Percentiles rank a stretch among this genome's conserved stretches.
phyloP scores from a whole-genome alignment of 35 echinoderm and acorn worm genomes.

The Heliocidaris erythrogramma region DNA sequence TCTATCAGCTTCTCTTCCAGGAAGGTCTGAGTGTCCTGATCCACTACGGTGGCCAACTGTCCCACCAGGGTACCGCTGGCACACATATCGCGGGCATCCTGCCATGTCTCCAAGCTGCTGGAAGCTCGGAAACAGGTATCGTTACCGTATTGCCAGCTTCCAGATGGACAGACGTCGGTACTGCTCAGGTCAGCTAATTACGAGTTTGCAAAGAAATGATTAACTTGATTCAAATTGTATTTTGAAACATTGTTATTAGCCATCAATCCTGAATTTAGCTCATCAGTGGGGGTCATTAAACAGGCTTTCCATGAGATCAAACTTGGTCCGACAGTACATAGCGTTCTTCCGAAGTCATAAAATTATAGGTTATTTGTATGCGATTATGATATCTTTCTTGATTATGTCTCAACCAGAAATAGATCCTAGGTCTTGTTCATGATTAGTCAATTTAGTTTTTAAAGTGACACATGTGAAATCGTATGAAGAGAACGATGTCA shows the following conservation, averaged over 20 bases:
- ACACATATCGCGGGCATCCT: neutral
- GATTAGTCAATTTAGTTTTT: neutral
- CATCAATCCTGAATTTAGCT: too few relatives aligned
- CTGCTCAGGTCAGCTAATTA: constrained; percentile 20
- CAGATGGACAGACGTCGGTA: constrained; percentile 1
- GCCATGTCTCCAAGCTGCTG: neutral
- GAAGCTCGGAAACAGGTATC: neutral
- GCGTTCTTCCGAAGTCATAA: too few relatives aligned
- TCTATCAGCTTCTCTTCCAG: neutral
- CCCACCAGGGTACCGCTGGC: neutral
- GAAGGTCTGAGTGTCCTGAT: neutral
- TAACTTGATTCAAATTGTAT: too few relatives aligned
- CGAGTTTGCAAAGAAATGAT: neutral
- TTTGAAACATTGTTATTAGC: too few relatives aligned
- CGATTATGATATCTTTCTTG: neutral
- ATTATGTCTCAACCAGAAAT: too few relatives aligned
- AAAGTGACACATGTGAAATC: neutral
- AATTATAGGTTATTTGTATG: neutral
- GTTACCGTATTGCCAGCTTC: constrained; percentile 24
- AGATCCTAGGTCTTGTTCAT: neutral
- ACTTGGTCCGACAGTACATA: too few relatives aligned
- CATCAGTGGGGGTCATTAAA: neutral
- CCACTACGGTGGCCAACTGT: neutral
- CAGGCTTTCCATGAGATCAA: too few relatives aligned
- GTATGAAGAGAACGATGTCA: too few relatives aligned